phyloP scores from a whole-genome alignment of 1,140 invertebrate genomes.

The Trachymyrmex cornetzi region DNA sequence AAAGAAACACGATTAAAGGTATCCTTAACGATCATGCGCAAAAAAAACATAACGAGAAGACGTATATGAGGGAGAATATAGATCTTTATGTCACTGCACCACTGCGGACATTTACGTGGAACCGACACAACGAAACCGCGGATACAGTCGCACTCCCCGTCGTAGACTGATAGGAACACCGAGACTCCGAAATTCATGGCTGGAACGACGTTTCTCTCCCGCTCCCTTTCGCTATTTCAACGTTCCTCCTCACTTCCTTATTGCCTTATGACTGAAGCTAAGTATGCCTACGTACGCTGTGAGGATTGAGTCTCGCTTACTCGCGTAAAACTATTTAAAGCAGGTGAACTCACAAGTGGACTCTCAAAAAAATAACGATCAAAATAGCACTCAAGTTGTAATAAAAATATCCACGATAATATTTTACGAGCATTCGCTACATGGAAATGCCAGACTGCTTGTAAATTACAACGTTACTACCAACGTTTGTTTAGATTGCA shows the following conservation, averaged over 20 bases:
- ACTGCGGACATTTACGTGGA: constrained; percentile 40
- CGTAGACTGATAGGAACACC: constrained; percentile 62
- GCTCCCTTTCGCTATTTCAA: constrained; percentile 30
- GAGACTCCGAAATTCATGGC: constrained; percentile 65
- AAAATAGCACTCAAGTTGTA: background rate
- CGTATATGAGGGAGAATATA: background rate
- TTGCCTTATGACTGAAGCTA: background rate
- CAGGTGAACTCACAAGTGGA: background rate
- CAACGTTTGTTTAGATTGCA: background rate
- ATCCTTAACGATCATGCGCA: background rate
- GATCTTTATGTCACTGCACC: constrained; percentile 51
- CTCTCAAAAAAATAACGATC: background rate
- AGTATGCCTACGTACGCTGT: too few relatives aligned
- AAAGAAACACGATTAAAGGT: constrained; percentile 2
- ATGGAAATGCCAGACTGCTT: background rate
- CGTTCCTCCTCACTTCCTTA: constrained; percentile 18
- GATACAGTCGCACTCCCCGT: constrained; percentile 54
- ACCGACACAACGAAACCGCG: background rate
- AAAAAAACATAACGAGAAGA: background rate
- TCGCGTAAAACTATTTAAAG: background rate
- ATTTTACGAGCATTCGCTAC: background rate
- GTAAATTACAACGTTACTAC: background rate
- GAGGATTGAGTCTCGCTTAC: background rate
- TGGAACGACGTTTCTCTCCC: constrained; percentile 48
- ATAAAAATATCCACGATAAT: background rate